Conservation (phyloP, 2,113 vertebrate genomes). For the Narcine bancroftii region DNA sequence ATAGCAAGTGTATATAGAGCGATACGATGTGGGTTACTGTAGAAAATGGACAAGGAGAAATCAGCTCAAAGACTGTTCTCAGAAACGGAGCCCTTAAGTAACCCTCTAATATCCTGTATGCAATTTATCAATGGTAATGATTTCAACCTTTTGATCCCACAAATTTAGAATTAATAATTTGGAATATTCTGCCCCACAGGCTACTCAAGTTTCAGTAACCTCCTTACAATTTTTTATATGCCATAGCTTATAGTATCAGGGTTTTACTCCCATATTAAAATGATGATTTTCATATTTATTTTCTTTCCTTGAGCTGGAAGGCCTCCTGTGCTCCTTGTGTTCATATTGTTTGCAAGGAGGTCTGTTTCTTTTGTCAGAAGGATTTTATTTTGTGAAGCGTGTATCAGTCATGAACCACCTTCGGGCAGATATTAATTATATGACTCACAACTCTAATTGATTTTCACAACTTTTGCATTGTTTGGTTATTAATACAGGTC, state of each 20-base stretch:
- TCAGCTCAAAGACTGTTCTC: no score
- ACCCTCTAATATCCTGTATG: not conserved
- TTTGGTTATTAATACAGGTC: not conserved
- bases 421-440: not conserved
- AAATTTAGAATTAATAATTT: not conserved
- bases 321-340: not conserved
- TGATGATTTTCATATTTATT: not conserved
- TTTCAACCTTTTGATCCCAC: not conserved
- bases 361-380: not conserved
- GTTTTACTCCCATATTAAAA: not conserved
- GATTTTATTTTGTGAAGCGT: not conserved
- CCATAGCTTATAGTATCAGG: not conserved
- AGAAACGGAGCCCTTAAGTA: no score
- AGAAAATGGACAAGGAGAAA: no score
- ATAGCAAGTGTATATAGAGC: no score
- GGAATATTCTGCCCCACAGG: not conserved
- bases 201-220: not conserved
- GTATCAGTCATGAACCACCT: not conserved
- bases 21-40: no score
- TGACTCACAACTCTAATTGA: not conserved
- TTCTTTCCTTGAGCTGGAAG: no score
- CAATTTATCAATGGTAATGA: not conserved
- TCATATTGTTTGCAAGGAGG: not conserved
- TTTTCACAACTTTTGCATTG: not conserved
- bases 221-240: not conserved